Evolutionary conservation across 1,140 invertebrate species (phyloP), one percentile per base, ranked within the genome.

Genomic region (Lasaia peninsularis): DNA sequence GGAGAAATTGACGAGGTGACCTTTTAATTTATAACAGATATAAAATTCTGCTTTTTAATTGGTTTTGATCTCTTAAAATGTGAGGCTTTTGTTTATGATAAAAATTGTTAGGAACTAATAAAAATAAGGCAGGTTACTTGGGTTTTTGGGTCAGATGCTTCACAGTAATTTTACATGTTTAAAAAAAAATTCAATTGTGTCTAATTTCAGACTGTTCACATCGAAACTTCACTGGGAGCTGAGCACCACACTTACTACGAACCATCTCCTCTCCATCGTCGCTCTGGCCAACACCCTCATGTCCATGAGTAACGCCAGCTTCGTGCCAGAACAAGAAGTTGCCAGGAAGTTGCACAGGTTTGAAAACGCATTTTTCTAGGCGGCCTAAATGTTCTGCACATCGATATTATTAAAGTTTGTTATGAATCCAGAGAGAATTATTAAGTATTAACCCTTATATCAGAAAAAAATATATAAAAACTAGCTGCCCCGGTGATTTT

Each of bases 241-340:
- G 12, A 98, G 97, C 52, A 96, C 95, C 7, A 97, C 97, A 0
- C 83, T 99, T 11, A 99, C 97, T 0, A 99, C 97, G 2, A 98
- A 98, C 83, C 98, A 99, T 88, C 92, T 99, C 24, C 89, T 99
- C 51, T 95, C 97, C 32, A 94, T 99, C 37, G 96, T 99, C 28
- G 95, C 98, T 12, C 90, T 99, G 21, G 96, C 98, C 8, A 99
- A 99, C 85, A 99, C 98, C 0, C 90, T 99, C 14, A 99, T 99
- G 97, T 98, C 97, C 0, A 98, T 99, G 96, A 98, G 96, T 77
- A 97, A 97, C 74, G 96, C 97, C 21, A 97, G 96, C 14, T 99
- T 99, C 80, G 92, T 96, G 58, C 93, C 95, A 0, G 95, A 96
- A 71, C 95, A 95, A 83, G 95, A 96, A 79, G 90, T 95, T 16